Conservation (phyloP, 37 sponge, comb jelly and placozoan species). For the Ianthella basta region DNA sequence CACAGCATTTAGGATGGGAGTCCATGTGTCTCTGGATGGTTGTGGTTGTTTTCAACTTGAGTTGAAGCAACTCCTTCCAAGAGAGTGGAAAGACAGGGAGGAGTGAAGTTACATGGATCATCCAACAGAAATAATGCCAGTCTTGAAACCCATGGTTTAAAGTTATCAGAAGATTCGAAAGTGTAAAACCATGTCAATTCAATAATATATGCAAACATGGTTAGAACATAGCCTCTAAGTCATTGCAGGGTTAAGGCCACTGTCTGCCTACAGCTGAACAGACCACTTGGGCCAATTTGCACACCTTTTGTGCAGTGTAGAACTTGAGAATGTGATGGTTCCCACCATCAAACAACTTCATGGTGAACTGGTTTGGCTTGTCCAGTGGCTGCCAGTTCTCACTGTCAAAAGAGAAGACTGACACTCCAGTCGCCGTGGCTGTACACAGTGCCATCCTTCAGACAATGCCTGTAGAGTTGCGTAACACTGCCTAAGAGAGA, state of each 20-base stretch:
- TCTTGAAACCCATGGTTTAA: too few relatives aligned
- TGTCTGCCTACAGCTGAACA: too few relatives aligned
- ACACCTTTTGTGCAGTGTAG: neutral
- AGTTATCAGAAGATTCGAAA: too few relatives aligned
- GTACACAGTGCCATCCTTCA: too few relatives aligned
- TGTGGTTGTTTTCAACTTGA: neutral
- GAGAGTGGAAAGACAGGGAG: neutral
- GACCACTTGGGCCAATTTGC: neutral
- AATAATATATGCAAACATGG: too few relatives aligned
- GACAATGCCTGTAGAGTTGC: neutral
- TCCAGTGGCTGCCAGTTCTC: neutral
- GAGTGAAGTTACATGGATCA: too few relatives aligned
- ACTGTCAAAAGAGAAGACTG: neutral
- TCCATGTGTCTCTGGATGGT: neutral
- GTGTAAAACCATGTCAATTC: too few relatives aligned
- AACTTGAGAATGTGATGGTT: neutral
- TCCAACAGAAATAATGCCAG: too few relatives aligned
- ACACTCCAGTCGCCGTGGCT: neutral
- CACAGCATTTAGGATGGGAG: neutral
- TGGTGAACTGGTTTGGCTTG: neutral
- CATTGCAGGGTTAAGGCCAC: too few relatives aligned
- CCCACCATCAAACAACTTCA: neutral
- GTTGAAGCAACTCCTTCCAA: neutral
- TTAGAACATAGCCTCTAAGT: too few relatives aligned
- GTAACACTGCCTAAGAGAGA: neutral